These are phyloP conservation scores for Stegostoma tigrinum DNA, from an alignment of 2,113 vertebrate genomes.

Conservation along the genomic window DNA sequence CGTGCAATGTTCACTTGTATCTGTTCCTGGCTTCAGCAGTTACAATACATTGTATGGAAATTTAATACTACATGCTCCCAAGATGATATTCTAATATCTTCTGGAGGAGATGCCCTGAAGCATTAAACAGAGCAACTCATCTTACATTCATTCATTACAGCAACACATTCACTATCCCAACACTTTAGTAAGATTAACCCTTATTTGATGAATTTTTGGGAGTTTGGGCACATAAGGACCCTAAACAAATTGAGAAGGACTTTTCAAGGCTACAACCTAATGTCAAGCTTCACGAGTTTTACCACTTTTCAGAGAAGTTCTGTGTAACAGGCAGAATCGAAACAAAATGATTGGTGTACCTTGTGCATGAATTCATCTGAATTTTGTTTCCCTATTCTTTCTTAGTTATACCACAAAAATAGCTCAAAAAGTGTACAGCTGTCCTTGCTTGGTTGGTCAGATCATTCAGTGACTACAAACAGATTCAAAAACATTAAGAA, in stretches of 20 bases:
- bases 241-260: neutral
- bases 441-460: neutral
- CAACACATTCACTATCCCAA: neutral
- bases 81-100: neutral
- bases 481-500: neutral
- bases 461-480: neutral
- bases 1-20: neutral
- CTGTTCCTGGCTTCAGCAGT: neutral
- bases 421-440: neutral
- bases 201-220: neutral
- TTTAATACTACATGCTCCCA: neutral
- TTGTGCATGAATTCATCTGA: neutral
- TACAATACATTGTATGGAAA: neutral
- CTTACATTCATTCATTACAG: neutral
- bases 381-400: neutral
- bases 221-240: neutral
- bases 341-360: neutral
- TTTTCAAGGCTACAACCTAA: neutral
- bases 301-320: neutral
- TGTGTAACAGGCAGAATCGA: neutral
- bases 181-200: neutral
- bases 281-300: neutral
- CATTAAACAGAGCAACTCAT: neutral
- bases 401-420: neutral
- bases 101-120: neutral